A percentile compares a stretch with the other conserved stretches of the same genome.
Conservation (phyloP, 2,113 vertebrate species). For the Neodon shergylaensis region DNA sequence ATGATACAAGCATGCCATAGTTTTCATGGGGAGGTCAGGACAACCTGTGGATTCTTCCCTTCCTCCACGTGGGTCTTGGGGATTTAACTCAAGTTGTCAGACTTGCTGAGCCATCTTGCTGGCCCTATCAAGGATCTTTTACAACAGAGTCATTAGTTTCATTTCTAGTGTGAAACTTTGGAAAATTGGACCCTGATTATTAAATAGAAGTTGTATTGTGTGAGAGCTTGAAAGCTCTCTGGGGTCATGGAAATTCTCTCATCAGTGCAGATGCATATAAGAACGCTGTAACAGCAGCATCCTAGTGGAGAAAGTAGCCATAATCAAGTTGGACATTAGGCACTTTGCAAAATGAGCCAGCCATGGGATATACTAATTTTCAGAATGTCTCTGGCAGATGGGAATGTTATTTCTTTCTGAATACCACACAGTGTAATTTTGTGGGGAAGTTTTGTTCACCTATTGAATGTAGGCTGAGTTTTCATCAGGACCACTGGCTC, state of each 20-base stretch:
- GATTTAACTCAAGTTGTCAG: background rate
- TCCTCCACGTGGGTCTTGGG: background rate
- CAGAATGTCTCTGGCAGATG: background rate
- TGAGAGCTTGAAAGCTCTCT: background rate
- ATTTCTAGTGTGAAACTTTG: constrained; percentile 31
- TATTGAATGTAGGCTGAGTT: no score
- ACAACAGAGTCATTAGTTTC: constrained; percentile 6
- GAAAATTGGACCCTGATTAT: background rate
- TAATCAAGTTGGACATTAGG: no score
- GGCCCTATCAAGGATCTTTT: background rate
- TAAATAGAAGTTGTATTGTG: background rate
- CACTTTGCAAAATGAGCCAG: background rate
- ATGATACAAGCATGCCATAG: background rate
- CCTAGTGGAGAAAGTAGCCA: background rate
- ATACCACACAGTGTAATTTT: background rate
- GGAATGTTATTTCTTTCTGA: background rate
- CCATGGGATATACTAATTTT: background rate
- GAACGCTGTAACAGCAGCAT: background rate
- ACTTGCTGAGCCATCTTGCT: background rate
- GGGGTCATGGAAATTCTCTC: background rate
- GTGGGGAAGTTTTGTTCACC: background rate
- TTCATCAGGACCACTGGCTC: no score
- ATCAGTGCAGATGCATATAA: background rate
- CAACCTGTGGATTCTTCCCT: background rate
- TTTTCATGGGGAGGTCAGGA: background rate